These are phyloP conservation scores for Eonycteris spelaea DNA, from an alignment of 2,113 vertebrate genomes.

Conservation along the genomic window DNA sequence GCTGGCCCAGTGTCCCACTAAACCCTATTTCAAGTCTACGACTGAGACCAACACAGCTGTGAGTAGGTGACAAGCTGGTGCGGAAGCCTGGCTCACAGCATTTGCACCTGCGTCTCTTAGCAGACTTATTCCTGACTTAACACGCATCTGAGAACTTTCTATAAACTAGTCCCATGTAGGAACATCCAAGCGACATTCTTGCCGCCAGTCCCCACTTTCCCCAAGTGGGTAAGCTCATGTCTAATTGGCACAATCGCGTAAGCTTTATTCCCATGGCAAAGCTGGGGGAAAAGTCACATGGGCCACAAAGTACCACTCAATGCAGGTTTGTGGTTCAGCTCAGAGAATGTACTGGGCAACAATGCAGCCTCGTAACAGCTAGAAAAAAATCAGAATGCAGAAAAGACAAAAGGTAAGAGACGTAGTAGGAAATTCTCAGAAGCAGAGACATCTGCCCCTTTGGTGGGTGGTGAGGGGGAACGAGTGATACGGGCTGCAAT, in stretches of 20 bases:
- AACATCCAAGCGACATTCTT: not conserved
- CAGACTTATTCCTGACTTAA: not conserved
- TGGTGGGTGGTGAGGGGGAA: not conserved
- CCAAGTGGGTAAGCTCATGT: not conserved
- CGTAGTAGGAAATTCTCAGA: not conserved
- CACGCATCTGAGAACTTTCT: not conserved
- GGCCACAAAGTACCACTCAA: not conserved
- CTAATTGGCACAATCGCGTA: not conserved
- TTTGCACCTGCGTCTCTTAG: not conserved
- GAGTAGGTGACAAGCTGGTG: not conserved
- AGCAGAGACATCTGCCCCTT: not conserved
- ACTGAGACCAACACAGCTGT: not conserved
- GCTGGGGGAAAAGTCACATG: not conserved
- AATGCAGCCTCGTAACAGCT: not conserved
- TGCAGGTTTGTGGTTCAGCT: not conserved
- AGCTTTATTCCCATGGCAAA: not conserved
- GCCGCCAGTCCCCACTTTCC: not conserved
- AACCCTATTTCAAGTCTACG: not conserved
- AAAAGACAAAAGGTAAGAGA: not conserved
- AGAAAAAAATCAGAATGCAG: not conserved
- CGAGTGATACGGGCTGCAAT: too few relatives aligned
- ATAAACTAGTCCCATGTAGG: not conserved
- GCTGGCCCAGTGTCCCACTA: not conserved
- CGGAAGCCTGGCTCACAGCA: not conserved
- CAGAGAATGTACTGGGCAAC: too few relatives aligned